These are phyloP conservation scores for Heliothis virescens DNA, from an alignment of 1,140 invertebrate genomes.

Conservation along the genomic window DNA sequence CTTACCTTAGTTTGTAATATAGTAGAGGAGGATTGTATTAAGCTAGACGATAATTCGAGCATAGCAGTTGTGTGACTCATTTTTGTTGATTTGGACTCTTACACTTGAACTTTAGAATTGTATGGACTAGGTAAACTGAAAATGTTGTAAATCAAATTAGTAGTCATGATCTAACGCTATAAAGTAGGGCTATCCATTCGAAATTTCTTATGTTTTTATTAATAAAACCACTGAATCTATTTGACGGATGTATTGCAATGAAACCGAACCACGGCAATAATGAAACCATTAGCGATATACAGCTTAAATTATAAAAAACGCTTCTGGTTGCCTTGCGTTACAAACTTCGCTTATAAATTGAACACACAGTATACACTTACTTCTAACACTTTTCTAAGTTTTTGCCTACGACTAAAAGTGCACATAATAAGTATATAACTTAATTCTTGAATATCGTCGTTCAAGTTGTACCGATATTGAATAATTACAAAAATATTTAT, in stretches of 20 bases:
- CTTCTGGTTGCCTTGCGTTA: too few species aligned
- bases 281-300: too few species aligned
- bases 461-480: background rate
- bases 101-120: constrained; percentile 15
- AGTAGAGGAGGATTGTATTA: constrained; percentile 29
- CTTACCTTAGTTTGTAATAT: constrained; percentile 47
- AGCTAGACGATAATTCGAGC: constrained; percentile 18
- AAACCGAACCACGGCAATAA: too few species aligned
- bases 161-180: too few species aligned
- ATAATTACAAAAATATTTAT: constrained; percentile 8
- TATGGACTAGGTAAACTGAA: constrained; percentile 22
- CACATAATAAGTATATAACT: constrained; percentile 10
- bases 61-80: background rate
- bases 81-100: background rate
- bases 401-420: constrained; percentile 24
- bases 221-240: too few species aligned
- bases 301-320: too few species aligned
- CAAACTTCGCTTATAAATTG: background rate
- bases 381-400: constrained; percentile 9
- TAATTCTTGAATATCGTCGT: background rate
- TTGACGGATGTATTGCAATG: too few species aligned
- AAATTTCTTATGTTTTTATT: too few species aligned
- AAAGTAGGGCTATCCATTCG: background rate
- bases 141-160: background rate
- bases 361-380: background rate